These are phyloP conservation scores for Muscina levida DNA, from an alignment of 2,888 invertebrate species.

Conservation along the genomic window DNA sequence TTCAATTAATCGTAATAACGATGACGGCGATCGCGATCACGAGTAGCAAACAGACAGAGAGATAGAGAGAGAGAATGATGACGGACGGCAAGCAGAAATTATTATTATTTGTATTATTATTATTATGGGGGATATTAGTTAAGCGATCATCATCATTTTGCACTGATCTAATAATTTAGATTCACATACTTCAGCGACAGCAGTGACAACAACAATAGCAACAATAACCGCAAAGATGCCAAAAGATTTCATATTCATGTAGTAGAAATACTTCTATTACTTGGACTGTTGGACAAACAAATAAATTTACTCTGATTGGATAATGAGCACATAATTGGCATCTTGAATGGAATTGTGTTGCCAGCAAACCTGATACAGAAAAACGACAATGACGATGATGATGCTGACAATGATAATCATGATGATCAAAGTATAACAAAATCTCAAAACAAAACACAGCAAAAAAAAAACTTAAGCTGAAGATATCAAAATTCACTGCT, in stretches of 20 bases:
- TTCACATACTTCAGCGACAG: slow-evolving; percentile 42
- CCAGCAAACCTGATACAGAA: slow-evolving; percentile 78
- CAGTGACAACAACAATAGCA: background rate
- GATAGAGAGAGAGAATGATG: too few species aligned
- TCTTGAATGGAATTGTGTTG: slow-evolving; percentile 81
- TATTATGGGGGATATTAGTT: slow-evolving; percentile 25
- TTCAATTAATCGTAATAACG: slow-evolving; percentile 1
- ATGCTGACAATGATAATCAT: slow-evolving; percentile 12
- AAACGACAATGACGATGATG: slow-evolving; percentile 3
- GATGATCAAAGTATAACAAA: slow-evolving; percentile 15
- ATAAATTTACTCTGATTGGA: slow-evolving; percentile 80
- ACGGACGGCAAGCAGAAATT: slow-evolving; percentile 11
- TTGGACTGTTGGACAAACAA: slow-evolving; percentile 76
- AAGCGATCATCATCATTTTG: slow-evolving; percentile 40
- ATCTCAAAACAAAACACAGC: too few species aligned
- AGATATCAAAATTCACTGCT: slow-evolving; percentile 27
- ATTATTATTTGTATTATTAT: too few species aligned
- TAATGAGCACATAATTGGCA: slow-evolving; percentile 80
- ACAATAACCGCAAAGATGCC: background rate
- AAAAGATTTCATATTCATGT: slow-evolving; percentile 41
- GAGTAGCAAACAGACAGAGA: too few species aligned
- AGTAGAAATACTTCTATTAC: slow-evolving; percentile 59
- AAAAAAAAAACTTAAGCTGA: slow-evolving; percentile 26
- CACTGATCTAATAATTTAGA: slow-evolving; percentile 65
- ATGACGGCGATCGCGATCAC: slow-evolving; percentile 24